Evolutionary conservation across 2,797 vertebrate genomes (phyloP).

Genomic region (Orientallactaga sibirica): DNA sequence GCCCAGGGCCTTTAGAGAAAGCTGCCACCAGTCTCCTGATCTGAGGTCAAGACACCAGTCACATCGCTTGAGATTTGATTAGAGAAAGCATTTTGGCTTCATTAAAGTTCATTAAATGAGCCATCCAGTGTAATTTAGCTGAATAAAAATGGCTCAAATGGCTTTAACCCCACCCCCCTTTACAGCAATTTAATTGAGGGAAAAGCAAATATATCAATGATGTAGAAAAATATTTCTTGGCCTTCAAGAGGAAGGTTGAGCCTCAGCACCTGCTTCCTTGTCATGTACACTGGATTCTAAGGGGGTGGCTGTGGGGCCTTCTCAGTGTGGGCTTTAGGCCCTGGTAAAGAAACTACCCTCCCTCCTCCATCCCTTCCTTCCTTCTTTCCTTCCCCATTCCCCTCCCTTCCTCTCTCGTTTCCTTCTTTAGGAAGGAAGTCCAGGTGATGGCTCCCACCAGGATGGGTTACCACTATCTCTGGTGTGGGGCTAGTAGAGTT

Average conservation of each 20-base stretch:
- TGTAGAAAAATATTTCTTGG: constrained; percentile 47
- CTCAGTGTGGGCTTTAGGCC: not conserved
- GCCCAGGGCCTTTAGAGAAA: not conserved
- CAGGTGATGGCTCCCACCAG: not conserved
- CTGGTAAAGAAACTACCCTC: not conserved
- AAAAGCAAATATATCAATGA: constrained; percentile 78
- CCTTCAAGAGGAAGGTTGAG: constrained; percentile 1
- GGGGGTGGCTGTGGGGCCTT: not conserved
- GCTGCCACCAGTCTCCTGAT: constrained; percentile 62
- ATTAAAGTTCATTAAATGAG: constrained; percentile 88
- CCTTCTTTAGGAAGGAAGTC: not conserved
- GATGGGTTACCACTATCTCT: not conserved
- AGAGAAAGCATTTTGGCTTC: constrained; percentile 87
- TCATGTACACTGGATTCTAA: not conserved
- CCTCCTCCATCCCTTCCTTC: not conserved
- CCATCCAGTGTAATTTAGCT: constrained; percentile 89
- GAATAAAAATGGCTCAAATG: constrained; percentile 88
- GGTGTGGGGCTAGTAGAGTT: no score
- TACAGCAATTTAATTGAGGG: constrained; percentile 85
- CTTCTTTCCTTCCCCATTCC: no score
- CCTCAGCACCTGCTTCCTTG: not conserved
- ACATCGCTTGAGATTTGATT: constrained; percentile 89
- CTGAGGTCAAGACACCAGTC: constrained; percentile 75
- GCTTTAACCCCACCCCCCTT: constrained; percentile 76
- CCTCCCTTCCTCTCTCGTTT: not conserved